Conservation (phyloP, 2,888 invertebrate species). For the Elgonia sp. region DNA sequence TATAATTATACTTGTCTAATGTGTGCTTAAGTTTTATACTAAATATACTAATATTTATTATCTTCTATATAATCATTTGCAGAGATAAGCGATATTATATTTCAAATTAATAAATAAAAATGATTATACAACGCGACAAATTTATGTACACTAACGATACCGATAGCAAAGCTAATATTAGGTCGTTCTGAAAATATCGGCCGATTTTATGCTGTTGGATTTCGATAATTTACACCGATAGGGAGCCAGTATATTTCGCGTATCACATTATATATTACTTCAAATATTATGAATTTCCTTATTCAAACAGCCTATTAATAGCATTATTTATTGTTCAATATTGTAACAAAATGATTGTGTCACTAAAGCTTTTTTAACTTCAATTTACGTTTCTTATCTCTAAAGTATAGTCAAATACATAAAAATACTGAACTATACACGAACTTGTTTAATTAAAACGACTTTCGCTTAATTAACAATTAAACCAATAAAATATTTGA, state of each 20-base stretch:
- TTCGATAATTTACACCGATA: constrained; percentile 62
- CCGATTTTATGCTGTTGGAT: constrained; percentile 49
- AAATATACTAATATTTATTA: constrained; percentile 29
- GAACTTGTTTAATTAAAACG: constrained; percentile 3
- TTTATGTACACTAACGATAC: constrained; percentile 53
- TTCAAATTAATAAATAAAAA: constrained; percentile 62
- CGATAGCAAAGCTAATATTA: constrained; percentile 61
- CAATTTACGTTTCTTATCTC: constrained; percentile 13
- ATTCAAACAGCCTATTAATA: constrained; percentile 10
- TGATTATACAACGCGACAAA: constrained; percentile 34
- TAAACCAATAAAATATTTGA: constrained; percentile 39
- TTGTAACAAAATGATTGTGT: constrained; percentile 9
- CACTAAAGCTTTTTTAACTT: too few relatives aligned
- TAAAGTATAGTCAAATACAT: too few relatives aligned
- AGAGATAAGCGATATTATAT: constrained; percentile 52
- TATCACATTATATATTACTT: constrained; percentile 19
- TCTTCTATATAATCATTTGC: constrained; percentile 30
- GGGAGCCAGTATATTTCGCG: background rate
- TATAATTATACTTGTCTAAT: too few relatives aligned
- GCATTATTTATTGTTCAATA: constrained; percentile 28
- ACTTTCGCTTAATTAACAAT: constrained; percentile 25
- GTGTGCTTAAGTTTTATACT: constrained; percentile 7
- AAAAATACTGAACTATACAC: too few relatives aligned
- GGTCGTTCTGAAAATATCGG: constrained; percentile 58
- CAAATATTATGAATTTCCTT: constrained; percentile 42